A percentile compares a stretch with the other conserved stretches of the same genome.
Conservation (phyloP, 2,113 vertebrate species). For the Corythaixoides concolor region DNA sequence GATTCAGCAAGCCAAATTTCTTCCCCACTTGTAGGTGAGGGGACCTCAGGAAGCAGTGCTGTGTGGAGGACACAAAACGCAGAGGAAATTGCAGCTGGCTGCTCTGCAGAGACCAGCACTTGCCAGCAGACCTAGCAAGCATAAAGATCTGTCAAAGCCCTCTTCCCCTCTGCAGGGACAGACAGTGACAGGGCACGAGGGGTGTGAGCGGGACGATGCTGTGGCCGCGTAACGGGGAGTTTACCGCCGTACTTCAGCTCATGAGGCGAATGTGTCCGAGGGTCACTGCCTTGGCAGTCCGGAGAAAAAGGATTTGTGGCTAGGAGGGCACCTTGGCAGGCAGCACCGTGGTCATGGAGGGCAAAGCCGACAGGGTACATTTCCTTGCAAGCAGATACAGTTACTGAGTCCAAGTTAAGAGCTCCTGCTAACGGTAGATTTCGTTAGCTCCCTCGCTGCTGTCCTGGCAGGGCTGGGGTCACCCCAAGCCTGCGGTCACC, state of each 20-base stretch:
- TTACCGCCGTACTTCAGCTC: neutral
- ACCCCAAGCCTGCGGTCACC: rapidly evolving
- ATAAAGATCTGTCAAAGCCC: neutral
- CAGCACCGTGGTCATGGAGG: rapidly evolving
- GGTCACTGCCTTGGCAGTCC: neutral
- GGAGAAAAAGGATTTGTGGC: neutral
- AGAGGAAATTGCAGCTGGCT: neutral
- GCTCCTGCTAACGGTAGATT: neutral
- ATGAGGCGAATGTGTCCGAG: neutral
- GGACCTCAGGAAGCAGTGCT: neutral
- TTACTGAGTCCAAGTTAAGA: neutral
- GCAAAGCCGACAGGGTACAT: neutral
- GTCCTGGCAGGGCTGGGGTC: neutral
- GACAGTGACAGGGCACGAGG: neutral
- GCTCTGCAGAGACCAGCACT: neutral
- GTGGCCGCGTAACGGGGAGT: neutral
- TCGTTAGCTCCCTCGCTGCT: neutral
- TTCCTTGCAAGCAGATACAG: neutral
- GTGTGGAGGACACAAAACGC: neutral
- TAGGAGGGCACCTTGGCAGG: neutral
- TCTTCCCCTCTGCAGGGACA: neutral
- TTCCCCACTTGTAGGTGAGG: neutral
- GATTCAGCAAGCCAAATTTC: neutral
- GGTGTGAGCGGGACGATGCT: neutral
- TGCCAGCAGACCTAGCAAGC: neutral